Base-by-base conservation (phyloP, 2,113 vertebrate species). In the Corynorhinus townsendii region DNA sequence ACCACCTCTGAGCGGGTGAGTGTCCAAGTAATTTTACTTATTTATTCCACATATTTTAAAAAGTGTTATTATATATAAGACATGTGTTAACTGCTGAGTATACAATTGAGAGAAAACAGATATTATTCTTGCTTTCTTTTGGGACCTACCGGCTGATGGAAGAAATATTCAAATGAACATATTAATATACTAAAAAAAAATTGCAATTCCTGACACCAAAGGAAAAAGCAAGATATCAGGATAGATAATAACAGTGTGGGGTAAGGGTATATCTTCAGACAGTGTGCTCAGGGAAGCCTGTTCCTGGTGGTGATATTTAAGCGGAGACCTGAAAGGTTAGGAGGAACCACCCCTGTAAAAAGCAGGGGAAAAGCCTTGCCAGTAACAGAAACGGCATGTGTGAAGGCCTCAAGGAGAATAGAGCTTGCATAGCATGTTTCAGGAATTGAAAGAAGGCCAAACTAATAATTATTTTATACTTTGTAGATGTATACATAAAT, bases 21-120 rank as follows among this genome's bases (percentile, higher is more conserved):
- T 62, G 17, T 71, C 28, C 11, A 91, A 86, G 15, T 47, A 86
- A 9, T 83, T 95, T 56, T 52, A 38, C 35, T 92, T 56, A 69
- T 35, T 89, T 72, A 95, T 92, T 87, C 11, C 45, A 71, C 19
- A 30, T 64, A 83, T 69, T 94, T 85, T 95, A 93, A 72, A 91
- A 35, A 89, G 2, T 80, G 7, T 85, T 80, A 26, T 28, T 33
- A 16, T 59, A 2, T 47, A 6, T 86, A 77, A 95, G 52, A 38
- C 49, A 85, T 54, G 20, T 89, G 59, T 28, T 49, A 82, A 62
- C 22, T 82, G 12, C 45, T 72, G 26, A 17, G 14, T 69, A 62
- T 72, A 56, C 19, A 30, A 11, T 56, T 45, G 22, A 81, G 38
- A 94, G 56, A 80, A 92, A 72, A 49, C 45, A 82, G 40, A 26